These are phyloP conservation scores for Psittacula cyanocephala DNA, from an alignment of 2,113 vertebrate genomes.

Conservation along the genomic window DNA sequence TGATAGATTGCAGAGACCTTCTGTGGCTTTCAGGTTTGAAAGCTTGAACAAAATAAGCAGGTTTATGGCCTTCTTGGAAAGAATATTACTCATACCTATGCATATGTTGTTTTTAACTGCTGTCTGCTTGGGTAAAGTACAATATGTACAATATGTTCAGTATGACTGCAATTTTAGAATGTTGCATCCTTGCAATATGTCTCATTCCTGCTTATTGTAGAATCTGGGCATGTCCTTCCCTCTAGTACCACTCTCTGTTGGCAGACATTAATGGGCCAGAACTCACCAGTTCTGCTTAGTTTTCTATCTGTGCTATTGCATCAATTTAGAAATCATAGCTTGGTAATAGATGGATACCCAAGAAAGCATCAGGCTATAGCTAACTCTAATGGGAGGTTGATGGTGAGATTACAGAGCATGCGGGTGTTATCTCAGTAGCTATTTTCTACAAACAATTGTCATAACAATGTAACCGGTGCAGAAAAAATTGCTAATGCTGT, in stretches of 20 bases:
- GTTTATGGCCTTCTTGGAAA: slow-evolving; percentile 7
- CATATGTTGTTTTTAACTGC: background rate
- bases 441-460: slow-evolving; percentile 23
- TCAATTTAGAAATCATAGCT: background rate
- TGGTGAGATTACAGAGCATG: background rate
- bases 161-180: background rate
- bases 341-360: background rate
- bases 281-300: background rate
- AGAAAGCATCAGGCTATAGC: background rate
- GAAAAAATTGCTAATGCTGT: background rate
- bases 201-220: background rate
- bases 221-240: background rate
- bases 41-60: background rate
- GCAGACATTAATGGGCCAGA: background rate
- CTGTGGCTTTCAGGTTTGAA: background rate
- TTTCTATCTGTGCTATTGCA: background rate
- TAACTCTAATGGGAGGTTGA: background rate
- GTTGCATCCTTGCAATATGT: background rate
- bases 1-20: background rate
- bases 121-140: background rate
- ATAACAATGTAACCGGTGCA: background rate
- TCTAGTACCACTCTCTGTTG: background rate
- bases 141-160: background rate
- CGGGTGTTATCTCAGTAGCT: slow-evolving; percentile 10
- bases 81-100: background rate